Evolutionary conservation across 2,797 vertebrate species (phyloP).

Genomic region (Karalla daura): DNA sequence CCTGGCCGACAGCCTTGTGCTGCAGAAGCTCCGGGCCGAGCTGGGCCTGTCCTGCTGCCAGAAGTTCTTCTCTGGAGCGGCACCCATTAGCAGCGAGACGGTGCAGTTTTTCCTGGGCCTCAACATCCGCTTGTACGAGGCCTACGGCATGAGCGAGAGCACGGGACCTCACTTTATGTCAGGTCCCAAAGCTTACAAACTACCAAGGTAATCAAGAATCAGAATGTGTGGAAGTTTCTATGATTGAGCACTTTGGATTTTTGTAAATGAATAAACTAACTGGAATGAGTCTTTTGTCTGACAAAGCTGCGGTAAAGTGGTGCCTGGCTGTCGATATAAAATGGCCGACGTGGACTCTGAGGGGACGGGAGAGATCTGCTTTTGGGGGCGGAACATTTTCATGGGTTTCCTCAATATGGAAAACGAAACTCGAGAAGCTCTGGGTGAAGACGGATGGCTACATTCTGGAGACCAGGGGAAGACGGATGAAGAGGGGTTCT

Average conservation of each 20-base stretch:
- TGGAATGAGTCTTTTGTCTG: not conserved
- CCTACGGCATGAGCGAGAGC: conserved; percentile 92
- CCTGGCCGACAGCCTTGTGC: conserved; percentile 86
- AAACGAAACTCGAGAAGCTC: conserved; percentile 86
- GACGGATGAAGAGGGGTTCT: conserved; percentile 86
- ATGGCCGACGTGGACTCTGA: conserved; percentile 81
- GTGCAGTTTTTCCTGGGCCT: conserved; percentile 88
- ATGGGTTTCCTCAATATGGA: conserved; percentile 93
- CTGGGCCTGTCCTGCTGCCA: conserved; percentile 87
- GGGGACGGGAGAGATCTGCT: conserved; percentile 88
- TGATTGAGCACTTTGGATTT: not conserved
- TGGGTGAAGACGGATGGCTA: conserved; percentile 89
- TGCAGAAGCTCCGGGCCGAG: conserved; percentile 85
- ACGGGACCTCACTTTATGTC: conserved; percentile 91
- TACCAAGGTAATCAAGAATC: conserved; percentile 77
- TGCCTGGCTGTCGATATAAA: conserved; percentile 88
- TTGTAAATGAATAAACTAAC: not conserved
- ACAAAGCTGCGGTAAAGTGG: conserved; percentile 87
- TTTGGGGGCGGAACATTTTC: conserved; percentile 91
- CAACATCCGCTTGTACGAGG: conserved; percentile 88
- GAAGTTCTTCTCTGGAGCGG: conserved; percentile 89
- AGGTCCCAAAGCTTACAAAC: conserved; percentile 81
- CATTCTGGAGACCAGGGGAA: conserved; percentile 89
- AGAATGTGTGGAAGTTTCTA: not conserved
- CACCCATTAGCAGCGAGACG: conserved; percentile 86